Percentiles rank a stretch among this genome's conserved stretches.
phyloP scores from a whole-genome alignment of 2,113 vertebrate genomes.

The Mesembrinibis cayennensis region DNA sequence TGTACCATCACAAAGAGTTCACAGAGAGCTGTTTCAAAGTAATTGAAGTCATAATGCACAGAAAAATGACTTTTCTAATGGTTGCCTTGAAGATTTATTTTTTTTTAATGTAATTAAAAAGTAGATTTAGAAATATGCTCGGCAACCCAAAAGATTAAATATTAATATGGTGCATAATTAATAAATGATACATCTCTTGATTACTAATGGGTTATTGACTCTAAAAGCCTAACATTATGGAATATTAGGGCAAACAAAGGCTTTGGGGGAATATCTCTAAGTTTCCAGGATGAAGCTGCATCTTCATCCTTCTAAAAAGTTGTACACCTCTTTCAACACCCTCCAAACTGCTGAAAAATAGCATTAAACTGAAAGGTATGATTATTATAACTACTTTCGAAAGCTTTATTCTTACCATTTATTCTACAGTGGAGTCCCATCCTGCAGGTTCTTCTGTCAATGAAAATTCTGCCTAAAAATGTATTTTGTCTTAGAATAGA shows the following conservation, averaged over 20 bases:
- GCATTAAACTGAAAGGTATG: background rate
- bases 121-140: conserved; percentile 82
- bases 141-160: conserved; percentile 85
- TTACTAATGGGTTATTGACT: conserved; percentile 93
- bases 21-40: conserved; percentile 73
- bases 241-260: conserved; percentile 82
- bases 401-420: background rate
- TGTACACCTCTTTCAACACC: background rate
- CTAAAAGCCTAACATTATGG: conserved; percentile 83
- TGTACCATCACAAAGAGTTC: conserved; percentile 51
- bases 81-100: conserved; percentile 82
- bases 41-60: conserved; percentile 74
- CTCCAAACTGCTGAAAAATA: background rate
- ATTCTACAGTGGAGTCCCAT: background rate
- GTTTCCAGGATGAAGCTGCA: conserved; percentile 62
- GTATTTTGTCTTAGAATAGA: background rate
- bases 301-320: conserved; percentile 55
- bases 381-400: background rate
- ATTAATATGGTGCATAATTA: conserved; percentile 89
- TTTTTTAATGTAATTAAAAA: conserved; percentile 87
- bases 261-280: conserved; percentile 74
- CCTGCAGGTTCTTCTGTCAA: background rate
- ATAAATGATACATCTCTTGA: conserved; percentile 91
- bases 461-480: background rate
- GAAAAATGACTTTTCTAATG: conserved; percentile 80